Percentiles rank a stretch among this genome's conserved stretches.
phyloP scores from a whole-genome alignment of 37 sponge, comb jelly and placozoan species.

The Crambe crambe region DNA sequence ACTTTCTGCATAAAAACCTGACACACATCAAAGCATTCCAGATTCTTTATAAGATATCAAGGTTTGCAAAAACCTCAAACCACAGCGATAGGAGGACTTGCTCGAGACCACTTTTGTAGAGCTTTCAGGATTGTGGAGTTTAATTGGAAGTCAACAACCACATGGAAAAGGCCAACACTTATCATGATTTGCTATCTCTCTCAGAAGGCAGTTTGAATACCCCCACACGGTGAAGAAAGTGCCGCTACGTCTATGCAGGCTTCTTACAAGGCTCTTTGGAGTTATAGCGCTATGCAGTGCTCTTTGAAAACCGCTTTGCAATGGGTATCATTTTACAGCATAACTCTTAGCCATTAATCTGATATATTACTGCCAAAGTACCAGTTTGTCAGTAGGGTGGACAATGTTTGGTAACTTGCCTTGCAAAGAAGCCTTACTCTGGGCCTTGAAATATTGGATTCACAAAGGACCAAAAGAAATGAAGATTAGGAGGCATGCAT shows the following conservation, averaged over 20 bases:
- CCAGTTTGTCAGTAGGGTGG: not conserved
- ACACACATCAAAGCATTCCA: constrained; percentile 5
- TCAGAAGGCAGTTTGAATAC: too few relatives aligned
- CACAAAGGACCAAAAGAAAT: not conserved
- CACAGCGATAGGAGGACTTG: not conserved
- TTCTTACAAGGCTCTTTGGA: not conserved
- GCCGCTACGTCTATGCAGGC: not conserved
- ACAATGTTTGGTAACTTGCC: not conserved
- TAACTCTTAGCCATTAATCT: not conserved
- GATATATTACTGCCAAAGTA: not conserved
- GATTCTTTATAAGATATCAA: not conserved
- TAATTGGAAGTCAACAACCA: not conserved
- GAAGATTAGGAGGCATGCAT: not conserved
- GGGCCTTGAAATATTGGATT: not conserved
- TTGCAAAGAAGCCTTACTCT: not conserved
- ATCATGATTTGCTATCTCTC: too few relatives aligned
- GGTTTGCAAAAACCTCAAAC: not conserved
- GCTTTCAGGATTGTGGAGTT: not conserved
- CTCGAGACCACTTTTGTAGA: not conserved
- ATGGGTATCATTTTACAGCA: not conserved
- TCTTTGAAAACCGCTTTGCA: not conserved
- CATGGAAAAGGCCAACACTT: too few relatives aligned
- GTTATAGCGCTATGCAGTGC: not conserved
- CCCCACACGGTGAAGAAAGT: not conserved
- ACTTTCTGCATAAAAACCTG: not conserved